A percentile compares a stretch with the other conserved stretches of the same genome.
Conservation (phyloP, 2,888 invertebrate genomes). For the Eulithis testata region DNA sequence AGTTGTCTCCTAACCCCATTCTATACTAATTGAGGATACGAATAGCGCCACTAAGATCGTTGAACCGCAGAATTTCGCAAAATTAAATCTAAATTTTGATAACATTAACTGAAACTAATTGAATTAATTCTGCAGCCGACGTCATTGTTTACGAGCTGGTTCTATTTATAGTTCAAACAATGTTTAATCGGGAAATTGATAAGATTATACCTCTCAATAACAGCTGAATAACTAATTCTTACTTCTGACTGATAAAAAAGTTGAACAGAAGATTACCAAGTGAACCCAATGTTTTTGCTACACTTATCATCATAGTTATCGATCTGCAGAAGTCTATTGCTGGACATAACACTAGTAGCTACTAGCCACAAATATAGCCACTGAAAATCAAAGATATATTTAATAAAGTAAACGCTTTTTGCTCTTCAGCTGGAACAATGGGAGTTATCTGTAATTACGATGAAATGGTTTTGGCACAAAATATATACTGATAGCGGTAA, state of each 20-base stretch:
- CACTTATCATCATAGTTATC: too few species aligned
- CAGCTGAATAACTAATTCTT: too few species aligned
- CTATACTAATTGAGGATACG: background rate
- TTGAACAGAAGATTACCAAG: too few species aligned
- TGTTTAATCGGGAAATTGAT: background rate
- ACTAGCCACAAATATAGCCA: background rate
- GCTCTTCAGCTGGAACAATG: background rate
- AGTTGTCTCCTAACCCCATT: too few species aligned
- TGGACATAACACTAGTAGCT: too few species aligned
- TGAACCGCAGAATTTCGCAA: slow-evolving; percentile 1
- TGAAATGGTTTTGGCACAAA: background rate
- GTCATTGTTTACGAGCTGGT: background rate
- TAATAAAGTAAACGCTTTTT: slow-evolving; percentile 15
- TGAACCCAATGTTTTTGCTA: too few species aligned
- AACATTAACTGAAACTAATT: background rate
- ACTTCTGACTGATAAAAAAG: too few species aligned
- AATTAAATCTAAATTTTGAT: background rate
- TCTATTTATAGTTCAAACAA: background rate
- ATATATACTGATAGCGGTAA: background rate
- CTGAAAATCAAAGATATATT: slow-evolving; percentile 16
- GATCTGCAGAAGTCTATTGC: too few species aligned
- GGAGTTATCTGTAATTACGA: slow-evolving; percentile 5
- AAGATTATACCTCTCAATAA: too few species aligned
- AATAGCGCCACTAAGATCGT: background rate
- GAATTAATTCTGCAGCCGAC: background rate